phyloP scores from a whole-genome alignment of 2,113 vertebrate species.

The Canis aureus region DNA sequence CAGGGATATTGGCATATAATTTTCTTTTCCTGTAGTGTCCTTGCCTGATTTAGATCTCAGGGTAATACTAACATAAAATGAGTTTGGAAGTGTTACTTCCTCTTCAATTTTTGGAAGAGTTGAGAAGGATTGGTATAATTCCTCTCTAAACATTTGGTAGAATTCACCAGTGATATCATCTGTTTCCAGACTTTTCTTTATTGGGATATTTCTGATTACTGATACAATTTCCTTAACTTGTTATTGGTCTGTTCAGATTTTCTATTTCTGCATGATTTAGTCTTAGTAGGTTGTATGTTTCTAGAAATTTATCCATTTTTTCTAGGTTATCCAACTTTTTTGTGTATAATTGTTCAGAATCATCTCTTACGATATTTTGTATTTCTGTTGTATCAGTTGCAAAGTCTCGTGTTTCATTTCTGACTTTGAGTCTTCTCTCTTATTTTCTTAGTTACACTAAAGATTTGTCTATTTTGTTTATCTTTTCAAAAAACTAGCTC shows the following conservation, averaged over 20 bases:
- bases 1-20: neutral
- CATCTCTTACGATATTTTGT: neutral
- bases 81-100: neutral
- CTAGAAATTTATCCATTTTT: neutral
- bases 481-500: neutral
- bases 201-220: neutral
- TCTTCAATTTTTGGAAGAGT: slow-evolving; percentile 19
- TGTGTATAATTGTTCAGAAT: neutral
- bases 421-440: neutral
- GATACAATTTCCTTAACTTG: neutral
- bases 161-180: neutral
- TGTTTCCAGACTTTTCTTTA: neutral
- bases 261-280: neutral
- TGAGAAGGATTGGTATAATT: neutral
- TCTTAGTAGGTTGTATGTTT: neutral
- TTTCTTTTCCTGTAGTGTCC: neutral
- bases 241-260: neutral
- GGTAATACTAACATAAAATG: neutral
- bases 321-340: neutral
- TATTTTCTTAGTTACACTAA: neutral
- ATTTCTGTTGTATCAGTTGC: neutral
- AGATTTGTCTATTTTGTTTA: neutral
- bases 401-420: neutral
- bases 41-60: neutral
- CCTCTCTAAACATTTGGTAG: neutral